Percentiles rank a stretch among this genome's conserved stretches.
These are phyloP conservation scores for Brachirus orientalis DNA, from an alignment of 2,113 vertebrate genomes.

Conservation along the genomic window DNA sequence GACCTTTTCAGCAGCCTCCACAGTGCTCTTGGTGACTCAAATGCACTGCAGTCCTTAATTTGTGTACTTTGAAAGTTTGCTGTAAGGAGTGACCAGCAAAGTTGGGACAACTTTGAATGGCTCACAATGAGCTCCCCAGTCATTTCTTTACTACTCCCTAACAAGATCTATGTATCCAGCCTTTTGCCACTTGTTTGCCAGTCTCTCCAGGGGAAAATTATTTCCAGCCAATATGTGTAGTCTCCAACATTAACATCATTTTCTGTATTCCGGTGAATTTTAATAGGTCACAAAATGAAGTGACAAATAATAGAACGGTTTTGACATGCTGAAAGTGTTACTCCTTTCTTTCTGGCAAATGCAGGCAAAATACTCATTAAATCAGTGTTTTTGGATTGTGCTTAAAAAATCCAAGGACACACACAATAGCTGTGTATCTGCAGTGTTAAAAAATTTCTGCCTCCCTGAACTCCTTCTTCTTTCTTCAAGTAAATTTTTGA, in stretches of 20 bases:
- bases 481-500: background rate
- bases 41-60: background rate
- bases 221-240: no score
- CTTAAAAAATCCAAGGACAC: conserved; percentile 34
- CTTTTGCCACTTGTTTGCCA: no score
- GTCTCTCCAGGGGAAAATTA: no score
- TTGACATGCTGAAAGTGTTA: conserved; percentile 1
- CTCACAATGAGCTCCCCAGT: background rate
- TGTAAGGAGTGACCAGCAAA: background rate
- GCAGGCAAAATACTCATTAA: conserved; percentile 55
- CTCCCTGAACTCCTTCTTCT: background rate
- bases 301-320: conserved; percentile 2
- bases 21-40: background rate
- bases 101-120: background rate
- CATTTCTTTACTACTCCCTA: background rate
- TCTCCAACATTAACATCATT: no score
- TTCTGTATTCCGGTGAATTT: background rate
- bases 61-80: background rate
- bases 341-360: conserved; percentile 12
- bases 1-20: background rate
- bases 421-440: conserved; percentile 21
- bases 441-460: background rate
- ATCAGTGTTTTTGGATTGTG: conserved; percentile 22
- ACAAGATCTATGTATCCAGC: no score
- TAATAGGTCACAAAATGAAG: background rate